A percentile compares a stretch with the other conserved stretches of the same genome.
These are phyloP conservation scores for Hypolimnas misippus DNA, from an alignment of 2,888 invertebrate species.

Conservation along the genomic window DNA sequence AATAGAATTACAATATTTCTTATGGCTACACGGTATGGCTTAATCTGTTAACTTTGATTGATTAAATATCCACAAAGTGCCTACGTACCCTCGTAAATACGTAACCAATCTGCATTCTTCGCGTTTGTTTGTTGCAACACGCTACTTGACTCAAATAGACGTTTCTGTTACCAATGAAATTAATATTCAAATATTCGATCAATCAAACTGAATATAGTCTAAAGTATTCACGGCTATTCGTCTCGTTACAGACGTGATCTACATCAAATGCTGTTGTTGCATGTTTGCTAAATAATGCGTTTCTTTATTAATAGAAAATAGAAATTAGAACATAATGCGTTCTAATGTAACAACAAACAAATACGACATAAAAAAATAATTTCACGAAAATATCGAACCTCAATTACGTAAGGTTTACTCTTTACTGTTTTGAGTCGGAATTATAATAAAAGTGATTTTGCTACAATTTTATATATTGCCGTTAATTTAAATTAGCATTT, in stretches of 20 bases:
- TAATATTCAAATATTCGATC: slow-evolving; percentile 9
- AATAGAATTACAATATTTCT: too few species aligned
- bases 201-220: neutral
- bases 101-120: slow-evolving; percentile 25
- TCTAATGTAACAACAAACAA: too few species aligned
- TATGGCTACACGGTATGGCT: too few species aligned
- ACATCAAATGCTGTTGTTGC: neutral
- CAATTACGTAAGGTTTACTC: too few species aligned
- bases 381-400: too few species aligned
- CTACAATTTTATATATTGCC: too few species aligned
- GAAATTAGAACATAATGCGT: too few species aligned
- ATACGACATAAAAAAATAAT: too few species aligned
- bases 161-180: slow-evolving; percentile 17
- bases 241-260: neutral
- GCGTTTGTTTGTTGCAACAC: slow-evolving; percentile 15
- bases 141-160: neutral
- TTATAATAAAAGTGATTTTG: too few species aligned
- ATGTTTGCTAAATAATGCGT: neutral
- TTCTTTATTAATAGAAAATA: too few species aligned
- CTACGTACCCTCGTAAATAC: neutral
- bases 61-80: neutral
- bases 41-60: neutral
- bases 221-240: neutral
- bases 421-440: too few species aligned
- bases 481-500: too few species aligned